Base-by-base conservation (phyloP, 2,113 vertebrate genomes). In the Acrocephalus kingi region DNA sequence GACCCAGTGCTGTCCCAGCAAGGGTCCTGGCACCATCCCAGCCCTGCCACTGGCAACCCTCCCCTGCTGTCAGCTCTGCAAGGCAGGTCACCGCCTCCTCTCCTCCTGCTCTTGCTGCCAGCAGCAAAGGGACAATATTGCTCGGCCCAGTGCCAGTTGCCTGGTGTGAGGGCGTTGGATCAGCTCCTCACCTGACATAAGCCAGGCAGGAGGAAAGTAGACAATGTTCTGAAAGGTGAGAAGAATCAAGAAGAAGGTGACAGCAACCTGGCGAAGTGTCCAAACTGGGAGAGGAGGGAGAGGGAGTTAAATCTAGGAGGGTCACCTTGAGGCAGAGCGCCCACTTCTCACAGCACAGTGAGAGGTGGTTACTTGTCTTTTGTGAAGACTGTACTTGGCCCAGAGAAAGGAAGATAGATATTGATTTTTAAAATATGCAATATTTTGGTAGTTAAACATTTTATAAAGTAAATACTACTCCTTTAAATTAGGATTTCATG, bases 171-270 rank as follows among this genome's bases (percentile, higher is more conserved):
- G 8, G 79, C 0, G 7, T 90, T 93, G 94, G 95, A 96, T 95
- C 95, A 74, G 48, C 90, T 96, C 93, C 88, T 91, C 85, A 96
- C 85, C 88, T 97, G 96, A 92, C 92, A 96, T 73, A 96, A 95
- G 88, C 90, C 59, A 59, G 85, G 85, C 92, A 96, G 90, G 77
- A 84, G 92, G 94, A 91, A 89, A 84, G 96, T 61, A 95, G 91
- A 89, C 91, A 87, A 88, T 95, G 90, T 97, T 95, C 94, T 90
- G 85, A 94, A 96, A 96, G 93, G 93, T 95, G 94, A 97, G 94
- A 95, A 96, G 90, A 92, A 89, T 46, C 87, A 91, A 94, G 90
- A 56, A 82, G 89, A 94, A 95, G 89, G 87, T 95, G 95, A 93
- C 89, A 92, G 87, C 68, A 94, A 56, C 61, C 85, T 94, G 95